Evolutionary conservation across 1,140 invertebrate genomes (phyloP), one percentile per base, ranked within the genome.

Genomic region (Oedothorax gibbosus): DNA sequence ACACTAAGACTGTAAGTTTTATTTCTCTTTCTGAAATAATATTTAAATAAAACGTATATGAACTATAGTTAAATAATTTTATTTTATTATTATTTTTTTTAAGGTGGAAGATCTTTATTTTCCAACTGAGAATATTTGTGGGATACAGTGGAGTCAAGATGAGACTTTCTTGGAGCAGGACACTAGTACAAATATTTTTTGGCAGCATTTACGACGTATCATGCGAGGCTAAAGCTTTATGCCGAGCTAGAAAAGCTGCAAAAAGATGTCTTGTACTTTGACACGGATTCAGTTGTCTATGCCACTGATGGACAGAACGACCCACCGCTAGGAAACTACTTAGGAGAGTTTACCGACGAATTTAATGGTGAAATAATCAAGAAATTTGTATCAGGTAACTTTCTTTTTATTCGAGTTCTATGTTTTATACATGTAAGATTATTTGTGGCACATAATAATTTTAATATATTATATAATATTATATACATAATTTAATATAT

Each of bases 271-370:
- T n/a, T 76, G 3, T 76, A 64, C 35, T 49, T 49, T 62, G 73
- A 76, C 50, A 76, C 73, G 9, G 73, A 76, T 54, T 49, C 18
- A 15, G 64, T 76, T 9, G 64, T 76, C 6, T 76, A 76, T 20
- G 0, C 54, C 8, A n/a, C 9, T 9, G 21, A 76, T 62, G 73
- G 73, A 49, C n/a, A 0, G 3, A 76, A 76, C 50, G 73, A 73
- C 14, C 53, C 51, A 54, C 51, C 53, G 7, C 18, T 73, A 6
- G 71, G 71, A 6, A 73, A 73, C 49, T 76, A 62, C n/a, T n/a
- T 76, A 49, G 73, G 73, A 14, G 73, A 76, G 6, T 76, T 76
- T 14, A 76, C 73, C 0, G 73, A 76, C 64, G 73, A 76, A 14
- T n/a, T 76, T 4, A n/a, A 62, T 35, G 73, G 73, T 14, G 73